Conservation (phyloP, 1,140 invertebrate species). For the Brachionus plicatilis region DNA sequence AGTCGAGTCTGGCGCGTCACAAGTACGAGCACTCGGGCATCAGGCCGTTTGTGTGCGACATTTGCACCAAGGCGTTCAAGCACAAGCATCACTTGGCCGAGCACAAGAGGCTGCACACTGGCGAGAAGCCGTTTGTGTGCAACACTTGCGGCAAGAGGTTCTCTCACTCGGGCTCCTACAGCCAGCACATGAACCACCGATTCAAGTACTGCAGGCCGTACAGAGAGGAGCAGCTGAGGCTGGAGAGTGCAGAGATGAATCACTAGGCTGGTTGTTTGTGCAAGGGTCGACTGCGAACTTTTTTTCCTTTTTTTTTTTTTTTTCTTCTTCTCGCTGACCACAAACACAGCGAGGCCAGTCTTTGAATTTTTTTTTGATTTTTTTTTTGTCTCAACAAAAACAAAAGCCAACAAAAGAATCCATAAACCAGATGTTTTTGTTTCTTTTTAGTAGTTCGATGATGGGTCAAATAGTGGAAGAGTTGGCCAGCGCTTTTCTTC, state of each 20-base stretch:
- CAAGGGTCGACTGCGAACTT: too few species aligned
- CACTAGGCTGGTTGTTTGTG: too few species aligned
- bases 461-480: background rate
- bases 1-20: slow-evolving; percentile 92
- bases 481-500: too few species aligned
- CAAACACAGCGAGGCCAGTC: too few species aligned
- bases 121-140: slow-evolving; percentile 98
- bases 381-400: too few species aligned
- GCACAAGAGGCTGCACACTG: slow-evolving; percentile 93
- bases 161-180: slow-evolving; percentile 94
- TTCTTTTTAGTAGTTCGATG: background rate
- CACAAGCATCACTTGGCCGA: slow-evolving; percentile 99
- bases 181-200: slow-evolving; percentile 99
- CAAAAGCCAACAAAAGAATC: background rate
- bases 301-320: too few species aligned
- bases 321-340: too few species aligned
- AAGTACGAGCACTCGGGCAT: slow-evolving; percentile 99
- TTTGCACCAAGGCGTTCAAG: slow-evolving; percentile 98
- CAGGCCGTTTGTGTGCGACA: slow-evolving; percentile 92
- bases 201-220: slow-evolving; percentile 59
- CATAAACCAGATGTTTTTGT: slow-evolving; percentile 10
- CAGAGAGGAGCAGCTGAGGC: slow-evolving; percentile 19
- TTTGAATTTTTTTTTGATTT: too few species aligned
- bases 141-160: slow-evolving; percentile 97
- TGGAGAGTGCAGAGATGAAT: background rate